Evolutionary conservation across 2,888 invertebrate species (phyloP), one percentile per base, ranked within the genome.

Genomic region (Orthosia gothica): DNA sequence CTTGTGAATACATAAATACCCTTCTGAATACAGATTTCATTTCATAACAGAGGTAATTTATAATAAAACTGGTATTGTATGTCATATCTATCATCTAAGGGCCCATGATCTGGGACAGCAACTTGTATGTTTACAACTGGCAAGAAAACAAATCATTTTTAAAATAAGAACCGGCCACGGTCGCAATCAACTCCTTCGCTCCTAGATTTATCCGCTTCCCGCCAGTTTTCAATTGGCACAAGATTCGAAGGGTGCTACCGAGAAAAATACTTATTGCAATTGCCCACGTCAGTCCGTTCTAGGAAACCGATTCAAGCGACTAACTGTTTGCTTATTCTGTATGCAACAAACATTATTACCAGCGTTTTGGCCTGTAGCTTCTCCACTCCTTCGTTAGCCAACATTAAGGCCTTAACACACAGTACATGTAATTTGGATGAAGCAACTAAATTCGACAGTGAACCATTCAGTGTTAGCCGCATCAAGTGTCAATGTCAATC

Each of bases 231-330:
- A 74, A 76, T 81, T 74, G 76, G 62, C 63, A 64, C 54, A 70
- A 57, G 32, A 49, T 13, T 64, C 32, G 61, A 64, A 70, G 73
- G 81, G 79, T 78, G 58, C 52, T 57, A 40, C 26, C 20, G 66
- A 70, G 81, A 76, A 70, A 71, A 84, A 76, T 61, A 72, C 13
- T 67, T 11, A 64, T 66, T 74, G 63, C 71, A 81, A 52, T 70
- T 40, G 26, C 16, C 45, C 65, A 72, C 74, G 74, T 54, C 65
- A 70, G 15, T 1, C 5, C 20, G 32, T 79, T 84, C 85, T 76
- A 66, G 45, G 79, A 79, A 84, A 62, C 40, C 16, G 69, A 74
- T 84, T 81, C 63, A 75, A 70, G 67, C 55, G 70, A 62, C 62
- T 67, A 69, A 64, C 62, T 70, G 55, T 84, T 71, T 70, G 49